A percentile compares a stretch with the other conserved stretches of the same genome.
These are phyloP conservation scores for Diadegma fenestrale DNA, from an alignment of 2,888 invertebrate species.

Conservation along the genomic window DNA sequence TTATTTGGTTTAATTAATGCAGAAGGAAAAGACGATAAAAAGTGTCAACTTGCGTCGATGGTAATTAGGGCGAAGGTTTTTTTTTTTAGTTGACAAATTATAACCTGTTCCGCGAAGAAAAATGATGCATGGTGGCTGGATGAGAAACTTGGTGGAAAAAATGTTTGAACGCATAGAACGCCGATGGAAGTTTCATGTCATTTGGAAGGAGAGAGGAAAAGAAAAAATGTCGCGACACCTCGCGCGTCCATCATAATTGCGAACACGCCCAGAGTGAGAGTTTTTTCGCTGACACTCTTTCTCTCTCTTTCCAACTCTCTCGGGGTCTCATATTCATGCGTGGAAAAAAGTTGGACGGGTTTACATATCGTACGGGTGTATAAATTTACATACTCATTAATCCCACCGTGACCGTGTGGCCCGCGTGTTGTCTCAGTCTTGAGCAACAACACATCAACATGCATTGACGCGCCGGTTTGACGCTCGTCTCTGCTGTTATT, in stretches of 20 bases:
- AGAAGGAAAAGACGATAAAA: neutral
- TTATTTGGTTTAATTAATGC: neutral
- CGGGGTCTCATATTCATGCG: conserved; percentile 31
- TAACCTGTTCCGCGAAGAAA: neutral
- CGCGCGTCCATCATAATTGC: conserved; percentile 60
- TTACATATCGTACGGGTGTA: conserved; percentile 57
- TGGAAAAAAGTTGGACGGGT: conserved; percentile 49
- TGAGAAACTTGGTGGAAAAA: neutral
- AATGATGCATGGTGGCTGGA: too few relatives aligned
- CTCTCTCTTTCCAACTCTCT: neutral
- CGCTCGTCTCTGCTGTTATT: conserved; percentile 9
- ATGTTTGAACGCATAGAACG: conserved; percentile 34
- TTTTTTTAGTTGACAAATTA: neutral
- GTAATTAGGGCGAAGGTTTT: neutral
- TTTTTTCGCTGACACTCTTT: conserved; percentile 22
- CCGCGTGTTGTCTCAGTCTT: conserved; percentile 49
- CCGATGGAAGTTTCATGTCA: conserved; percentile 35
- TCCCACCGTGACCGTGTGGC: conserved; percentile 37
- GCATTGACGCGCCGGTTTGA: conserved; percentile 53
- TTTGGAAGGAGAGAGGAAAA: conserved; percentile 41
- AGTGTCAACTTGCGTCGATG: neutral
- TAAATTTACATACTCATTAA: conserved; percentile 66
- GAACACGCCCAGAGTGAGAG: conserved; percentile 50
- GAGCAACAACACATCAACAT: conserved; percentile 55
- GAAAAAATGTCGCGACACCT: conserved; percentile 54